A percentile compares a stretch with the other conserved stretches of the same genome.
Conservation (phyloP, 2,797 vertebrate genomes). For the Sebastes itinus region DNA sequence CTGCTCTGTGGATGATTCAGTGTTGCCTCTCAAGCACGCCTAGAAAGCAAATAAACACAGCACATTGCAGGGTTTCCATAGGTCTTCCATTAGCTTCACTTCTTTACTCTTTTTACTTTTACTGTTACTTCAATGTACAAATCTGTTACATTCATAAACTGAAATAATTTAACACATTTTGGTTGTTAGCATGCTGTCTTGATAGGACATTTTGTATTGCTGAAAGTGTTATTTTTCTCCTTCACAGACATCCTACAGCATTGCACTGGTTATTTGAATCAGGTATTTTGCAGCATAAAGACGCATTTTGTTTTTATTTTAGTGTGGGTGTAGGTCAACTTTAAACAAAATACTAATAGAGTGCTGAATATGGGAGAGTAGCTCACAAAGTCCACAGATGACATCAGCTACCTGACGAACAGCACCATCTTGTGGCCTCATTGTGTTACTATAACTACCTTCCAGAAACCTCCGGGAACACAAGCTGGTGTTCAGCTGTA, state of each 20-base stretch:
- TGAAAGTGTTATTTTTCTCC: too few species aligned
- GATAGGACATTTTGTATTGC: too few species aligned
- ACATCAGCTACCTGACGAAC: background rate
- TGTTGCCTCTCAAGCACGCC: conserved; percentile 19
- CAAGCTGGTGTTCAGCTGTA: background rate
- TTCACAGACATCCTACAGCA: background rate
- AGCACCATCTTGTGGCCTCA: conserved; percentile 12
- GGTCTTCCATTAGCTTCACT: background rate
- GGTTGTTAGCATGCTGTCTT: too few species aligned
- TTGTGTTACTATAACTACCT: background rate
- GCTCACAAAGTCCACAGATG: background rate
- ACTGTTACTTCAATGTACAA: too few species aligned
- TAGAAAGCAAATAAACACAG: conserved; percentile 38
- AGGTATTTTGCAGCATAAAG: background rate
- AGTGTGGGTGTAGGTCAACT: background rate
- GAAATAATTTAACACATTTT: too few species aligned
- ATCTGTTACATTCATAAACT: too few species aligned
- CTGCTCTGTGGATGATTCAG: conserved; percentile 20
- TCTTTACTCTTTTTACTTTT: background rate
- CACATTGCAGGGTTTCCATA: background rate
- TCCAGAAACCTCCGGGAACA: background rate
- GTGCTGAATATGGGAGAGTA: background rate
- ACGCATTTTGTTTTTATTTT: background rate
- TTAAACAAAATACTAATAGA: background rate
- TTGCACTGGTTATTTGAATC: background rate